Conservation (phyloP, 1,140 invertebrate genomes). For the Vanessa atalanta region DNA sequence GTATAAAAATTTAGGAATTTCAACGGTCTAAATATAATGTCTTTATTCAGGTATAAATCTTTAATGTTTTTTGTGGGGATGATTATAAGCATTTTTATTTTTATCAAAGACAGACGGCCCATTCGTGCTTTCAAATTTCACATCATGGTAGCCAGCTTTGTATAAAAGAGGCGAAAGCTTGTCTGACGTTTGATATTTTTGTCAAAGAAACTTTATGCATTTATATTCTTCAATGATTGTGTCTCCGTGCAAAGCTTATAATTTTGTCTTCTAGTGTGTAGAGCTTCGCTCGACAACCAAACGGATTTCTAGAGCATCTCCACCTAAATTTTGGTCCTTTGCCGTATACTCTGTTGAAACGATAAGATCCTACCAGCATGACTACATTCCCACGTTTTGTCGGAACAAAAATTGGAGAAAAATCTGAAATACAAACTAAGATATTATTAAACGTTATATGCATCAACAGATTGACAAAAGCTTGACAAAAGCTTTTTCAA, state of each 20-base stretch:
- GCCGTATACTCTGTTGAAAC: constrained; percentile 40
- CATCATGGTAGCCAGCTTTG: no score
- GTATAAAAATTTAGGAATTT: no score
- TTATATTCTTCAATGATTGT: constrained; percentile 26
- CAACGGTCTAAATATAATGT: no score
- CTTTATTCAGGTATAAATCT: no score
- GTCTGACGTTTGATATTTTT: no score
- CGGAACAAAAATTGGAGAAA: constrained; percentile 24
- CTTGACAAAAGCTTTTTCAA: neutral
- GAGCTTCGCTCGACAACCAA: constrained; percentile 43
- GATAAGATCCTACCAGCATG: constrained; percentile 37
- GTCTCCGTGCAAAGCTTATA: constrained; percentile 31
- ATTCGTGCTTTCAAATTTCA: no score
- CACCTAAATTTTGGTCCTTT: constrained; percentile 40
- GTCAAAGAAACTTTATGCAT: neutral
- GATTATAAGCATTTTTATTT: no score
- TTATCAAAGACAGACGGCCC: no score
- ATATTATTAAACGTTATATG: neutral
- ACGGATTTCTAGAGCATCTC: constrained; percentile 36
- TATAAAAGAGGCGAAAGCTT: no score
- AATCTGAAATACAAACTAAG: constrained; percentile 30
- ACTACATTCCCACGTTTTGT: constrained; percentile 38
- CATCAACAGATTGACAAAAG: neutral
- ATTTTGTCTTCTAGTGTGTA: constrained; percentile 43
- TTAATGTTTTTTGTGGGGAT: no score